Base-by-base conservation (phyloP, 2,888 invertebrate species). In the Heliconius aoede region DNA sequence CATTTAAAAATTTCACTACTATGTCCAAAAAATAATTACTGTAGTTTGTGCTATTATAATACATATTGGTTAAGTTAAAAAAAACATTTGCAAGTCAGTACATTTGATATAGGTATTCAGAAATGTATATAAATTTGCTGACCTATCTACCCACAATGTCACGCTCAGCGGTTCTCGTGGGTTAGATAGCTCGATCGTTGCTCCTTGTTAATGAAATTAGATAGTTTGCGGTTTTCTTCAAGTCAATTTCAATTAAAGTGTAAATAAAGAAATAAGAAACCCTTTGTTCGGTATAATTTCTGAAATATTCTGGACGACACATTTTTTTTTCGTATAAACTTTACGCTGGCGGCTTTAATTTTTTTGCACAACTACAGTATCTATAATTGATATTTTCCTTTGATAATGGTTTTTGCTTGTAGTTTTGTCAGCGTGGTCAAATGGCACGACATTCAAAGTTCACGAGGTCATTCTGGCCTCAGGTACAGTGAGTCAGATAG, bases 111-210 rank as follows among this genome's bases (percentile, higher is more conserved):
- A 11, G n/a, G n/a, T 55, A 55, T 36, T 65, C 15, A 40, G 24
- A 65, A 65, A 65, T 26, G 36, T 65, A 36, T 40, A 36, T 65
- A 40, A 24, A 40, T 65, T 40, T 65, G 65, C 36, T 65, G 40
- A 24, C 65, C 15, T 36, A 65, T 40, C 65, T 40, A 26, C 15
- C 24, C 65, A 40, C 65, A 18, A 24, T 1, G 36, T 8, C 40
- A 26, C 24, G 65, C 24, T 36, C 36, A 5, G 15, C 18, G 36
- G 8, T 36, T 65, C 24, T 65, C 4, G 24, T 65, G 26, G 18
- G 24, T 64, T n/a, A 64, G 32, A 64, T 26, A 26, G 65, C 24
- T 65, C 64, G n/a, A 32, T 15, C 36, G 36, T 64, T 36, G 36
- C 36, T 65, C 24, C 36, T 40, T 36, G 65, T 24, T 7, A n/a